A percentile compares a stretch with the other conserved stretches of the same genome.
Evolutionary conservation across 2,888 invertebrate species (phyloP).

Genomic region (Acleris literana): DNA sequence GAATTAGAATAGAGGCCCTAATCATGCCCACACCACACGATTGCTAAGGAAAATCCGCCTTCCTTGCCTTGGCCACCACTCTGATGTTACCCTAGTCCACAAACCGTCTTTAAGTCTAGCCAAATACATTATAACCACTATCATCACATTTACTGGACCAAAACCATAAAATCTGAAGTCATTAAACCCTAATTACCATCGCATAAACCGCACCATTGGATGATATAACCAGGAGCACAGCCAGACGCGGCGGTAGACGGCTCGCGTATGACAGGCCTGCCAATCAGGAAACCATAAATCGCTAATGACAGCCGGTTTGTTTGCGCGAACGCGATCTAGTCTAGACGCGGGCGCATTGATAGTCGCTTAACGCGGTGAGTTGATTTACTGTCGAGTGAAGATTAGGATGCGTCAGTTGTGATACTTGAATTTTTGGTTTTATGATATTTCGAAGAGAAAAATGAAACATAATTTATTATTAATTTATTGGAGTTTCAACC

Average conservation of each 20-base stretch:
- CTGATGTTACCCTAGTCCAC: no score
- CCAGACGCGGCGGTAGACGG: conserved; percentile 19
- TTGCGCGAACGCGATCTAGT: conserved; percentile 18
- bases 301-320: conserved; percentile 25
- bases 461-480: no score
- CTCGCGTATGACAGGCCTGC: conserved; percentile 9
- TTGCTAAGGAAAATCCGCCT: no score
- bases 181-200: not conserved
- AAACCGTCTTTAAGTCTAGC: no score
- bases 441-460: no score
- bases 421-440: no score
- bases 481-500: no score
- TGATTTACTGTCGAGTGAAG: conserved; percentile 14
- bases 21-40: no score
- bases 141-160: no score
- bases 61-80: no score
- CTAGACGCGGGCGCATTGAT: conserved; percentile 19
- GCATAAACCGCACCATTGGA: conserved; percentile 13
- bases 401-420: not conserved
- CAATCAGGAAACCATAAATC: conserved; percentile 20
- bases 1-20: no score
- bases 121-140: no score
- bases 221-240: conserved; percentile 21
- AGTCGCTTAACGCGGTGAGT: conserved; percentile 17
- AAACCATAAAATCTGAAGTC: not conserved